phyloP scores from a whole-genome alignment of 2,888 invertebrate species.

The Oxytorus armatus region DNA sequence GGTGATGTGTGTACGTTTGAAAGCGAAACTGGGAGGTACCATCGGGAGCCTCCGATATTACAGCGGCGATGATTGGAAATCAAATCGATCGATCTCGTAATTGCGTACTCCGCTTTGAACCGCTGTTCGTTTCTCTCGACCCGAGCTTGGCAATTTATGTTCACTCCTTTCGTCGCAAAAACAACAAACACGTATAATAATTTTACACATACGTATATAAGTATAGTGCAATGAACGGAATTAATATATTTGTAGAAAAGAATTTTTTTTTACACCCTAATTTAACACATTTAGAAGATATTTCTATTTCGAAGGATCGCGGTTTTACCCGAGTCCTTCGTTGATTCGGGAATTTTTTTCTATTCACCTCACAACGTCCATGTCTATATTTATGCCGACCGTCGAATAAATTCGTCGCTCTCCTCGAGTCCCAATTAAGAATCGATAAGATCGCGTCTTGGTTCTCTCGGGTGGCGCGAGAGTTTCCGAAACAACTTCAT shows the following conservation, averaged over 20 bases:
- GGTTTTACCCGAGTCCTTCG: slow-evolving; percentile 19
- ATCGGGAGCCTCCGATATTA: slow-evolving; percentile 28
- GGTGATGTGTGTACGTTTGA: slow-evolving; percentile 18
- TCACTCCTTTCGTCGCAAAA: neutral
- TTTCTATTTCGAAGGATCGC: slow-evolving; percentile 6
- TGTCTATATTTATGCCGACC: slow-evolving; percentile 42
- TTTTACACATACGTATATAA: neutral
- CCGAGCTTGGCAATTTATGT: slow-evolving; percentile 3
- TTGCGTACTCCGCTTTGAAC: slow-evolving; percentile 19
- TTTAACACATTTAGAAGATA: neutral
- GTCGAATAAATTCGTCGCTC: slow-evolving; percentile 69
- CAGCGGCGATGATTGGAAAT: slow-evolving; percentile 60
- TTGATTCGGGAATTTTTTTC: slow-evolving; percentile 32
- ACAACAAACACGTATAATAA: no score
- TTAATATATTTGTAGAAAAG: neutral
- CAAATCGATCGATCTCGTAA: slow-evolving; percentile 59
- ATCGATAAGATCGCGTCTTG: slow-evolving; percentile 78
- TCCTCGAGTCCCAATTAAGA: slow-evolving; percentile 80
- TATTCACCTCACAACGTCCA: slow-evolving; percentile 12
- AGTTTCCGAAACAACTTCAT: slow-evolving; percentile 78
- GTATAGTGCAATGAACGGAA: neutral
- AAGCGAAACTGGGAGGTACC: slow-evolving; percentile 41
- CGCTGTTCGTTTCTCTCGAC: slow-evolving; percentile 16
- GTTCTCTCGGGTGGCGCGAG: slow-evolving; percentile 64
- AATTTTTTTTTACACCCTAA: neutral